Evolutionary conservation across 2,113 vertebrate species (phyloP).

Genomic region (Bostrychus sinensis): DNA sequence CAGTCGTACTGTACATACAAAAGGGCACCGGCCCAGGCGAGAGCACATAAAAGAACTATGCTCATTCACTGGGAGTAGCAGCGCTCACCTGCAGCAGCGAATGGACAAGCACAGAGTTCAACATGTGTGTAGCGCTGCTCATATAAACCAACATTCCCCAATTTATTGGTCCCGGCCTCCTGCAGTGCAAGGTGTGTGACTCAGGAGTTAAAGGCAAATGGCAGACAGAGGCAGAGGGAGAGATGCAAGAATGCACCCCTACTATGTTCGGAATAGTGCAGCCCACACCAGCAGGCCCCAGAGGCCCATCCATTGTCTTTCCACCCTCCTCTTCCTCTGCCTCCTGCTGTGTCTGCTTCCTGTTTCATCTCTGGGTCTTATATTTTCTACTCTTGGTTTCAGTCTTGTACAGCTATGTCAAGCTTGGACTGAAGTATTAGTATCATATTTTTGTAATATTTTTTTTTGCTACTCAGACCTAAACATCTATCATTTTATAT

Average conservation of each 20-base stretch:
- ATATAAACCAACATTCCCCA: conserved; percentile 35
- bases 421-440: not conserved
- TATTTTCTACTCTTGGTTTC: not conserved
- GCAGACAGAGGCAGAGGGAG: conserved; percentile 20
- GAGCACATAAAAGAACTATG: conserved; percentile 41
- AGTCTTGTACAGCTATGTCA: not conserved
- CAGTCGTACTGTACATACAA: conserved; percentile 75
- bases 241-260: conserved; percentile 50
- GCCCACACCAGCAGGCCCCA: conserved; percentile 38
- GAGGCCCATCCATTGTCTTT: conserved; percentile 58
- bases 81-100: conserved; percentile 82
- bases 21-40: conserved; percentile 48
- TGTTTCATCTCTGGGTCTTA: conserved; percentile 16
- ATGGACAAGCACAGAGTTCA: conserved; percentile 13
- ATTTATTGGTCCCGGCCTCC: conserved; percentile 48
- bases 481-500: too few species aligned
- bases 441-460: too few species aligned
- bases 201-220: conserved; percentile 39
- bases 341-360: conserved; percentile 9
- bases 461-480: too few species aligned
- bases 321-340: conserved; percentile 45
- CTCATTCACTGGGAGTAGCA: conserved; percentile 72
- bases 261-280: conserved; percentile 49
- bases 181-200: conserved; percentile 39
- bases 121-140: conserved; percentile 22